Evolutionary conservation across 2,888 invertebrate species (phyloP).

Genomic region (Baccha elongata): DNA sequence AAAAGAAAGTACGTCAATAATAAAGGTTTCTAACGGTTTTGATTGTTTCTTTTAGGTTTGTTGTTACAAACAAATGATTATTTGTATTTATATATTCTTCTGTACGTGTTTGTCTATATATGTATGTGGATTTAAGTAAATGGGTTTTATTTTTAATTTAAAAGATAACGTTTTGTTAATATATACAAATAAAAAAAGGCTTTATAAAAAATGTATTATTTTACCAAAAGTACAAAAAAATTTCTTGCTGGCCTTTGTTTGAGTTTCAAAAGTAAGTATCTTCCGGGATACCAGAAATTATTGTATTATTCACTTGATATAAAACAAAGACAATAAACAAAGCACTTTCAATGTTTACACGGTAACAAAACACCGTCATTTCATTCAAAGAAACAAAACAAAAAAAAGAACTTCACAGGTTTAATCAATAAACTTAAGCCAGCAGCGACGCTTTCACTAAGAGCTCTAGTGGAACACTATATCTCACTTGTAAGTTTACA

Average conservation of each 20-base stretch:
- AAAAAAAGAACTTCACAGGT: slow-evolving; percentile 38
- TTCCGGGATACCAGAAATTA: not conserved
- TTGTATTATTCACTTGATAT: not conserved
- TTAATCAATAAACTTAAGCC: slow-evolving; percentile 50
- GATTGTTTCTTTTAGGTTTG: too few species aligned
- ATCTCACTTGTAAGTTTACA: slow-evolving; percentile 30
- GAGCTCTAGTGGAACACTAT: slow-evolving; percentile 20
- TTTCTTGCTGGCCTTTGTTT: not conserved
- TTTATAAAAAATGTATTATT: not conserved
- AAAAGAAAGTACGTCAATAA: too few species aligned
- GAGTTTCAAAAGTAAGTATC: not conserved
- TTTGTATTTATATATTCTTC: too few species aligned
- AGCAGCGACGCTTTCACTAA: slow-evolving; percentile 63
- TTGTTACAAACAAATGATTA: too few species aligned
- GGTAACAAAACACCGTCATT: slow-evolving; percentile 14
- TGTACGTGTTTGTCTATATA: too few species aligned
- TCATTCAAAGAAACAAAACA: slow-evolving; percentile 13
- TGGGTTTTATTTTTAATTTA: too few species aligned
- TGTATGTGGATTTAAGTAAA: too few species aligned
- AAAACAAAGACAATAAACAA: slow-evolving; percentile 8
- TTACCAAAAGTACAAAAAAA: not conserved
- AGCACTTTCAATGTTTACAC: slow-evolving; percentile 29
- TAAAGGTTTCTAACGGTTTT: too few species aligned
- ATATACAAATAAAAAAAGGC: not conserved
- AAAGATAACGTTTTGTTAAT: too few species aligned